Percentiles rank a stretch among this genome's conserved stretches.
These are phyloP conservation scores for Trematomus bernacchii DNA, from an alignment of 2,797 vertebrate species.

Conservation along the genomic window DNA sequence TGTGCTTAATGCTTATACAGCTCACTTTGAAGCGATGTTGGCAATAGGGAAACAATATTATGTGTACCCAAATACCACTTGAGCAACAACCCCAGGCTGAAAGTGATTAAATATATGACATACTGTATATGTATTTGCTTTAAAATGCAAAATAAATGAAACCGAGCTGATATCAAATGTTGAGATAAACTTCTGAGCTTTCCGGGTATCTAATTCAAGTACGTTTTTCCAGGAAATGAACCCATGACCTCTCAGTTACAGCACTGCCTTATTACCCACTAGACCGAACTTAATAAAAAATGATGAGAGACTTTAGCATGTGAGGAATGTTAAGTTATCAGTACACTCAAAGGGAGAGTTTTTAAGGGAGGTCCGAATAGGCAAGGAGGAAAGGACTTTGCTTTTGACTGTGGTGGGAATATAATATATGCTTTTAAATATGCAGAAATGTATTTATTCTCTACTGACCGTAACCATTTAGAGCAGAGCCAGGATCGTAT, in stretches of 20 bases:
- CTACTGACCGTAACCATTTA: constrained; percentile 94
- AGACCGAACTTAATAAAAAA: constrained; percentile 16
- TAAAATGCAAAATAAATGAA: constrained; percentile 12
- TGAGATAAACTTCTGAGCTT: neutral
- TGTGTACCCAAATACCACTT: neutral
- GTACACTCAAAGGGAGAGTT: neutral
- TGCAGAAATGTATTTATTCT: neutral
- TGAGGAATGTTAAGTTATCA: constrained; percentile 17
- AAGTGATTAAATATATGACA: neutral
- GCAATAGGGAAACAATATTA: no score
- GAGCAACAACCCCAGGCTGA: neutral
- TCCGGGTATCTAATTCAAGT: constrained; percentile 10
- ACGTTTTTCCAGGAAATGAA: constrained; percentile 29
- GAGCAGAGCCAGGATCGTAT: constrained; percentile 92
- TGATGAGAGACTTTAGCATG: constrained; percentile 2
- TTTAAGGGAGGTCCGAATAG: neutral
- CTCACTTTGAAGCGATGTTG: no score
- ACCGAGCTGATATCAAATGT: neutral
- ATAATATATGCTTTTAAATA: constrained; percentile 1
- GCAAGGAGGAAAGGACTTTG: neutral
- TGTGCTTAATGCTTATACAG: no score
- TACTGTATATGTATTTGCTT: neutral
- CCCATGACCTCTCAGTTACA: constrained; percentile 8
- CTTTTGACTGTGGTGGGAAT: neutral
- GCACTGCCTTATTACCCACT: constrained; percentile 1